These are phyloP conservation scores for Microcebus jonahi DNA, from an alignment of 2,113 vertebrate genomes.

Conservation along the genomic window DNA sequence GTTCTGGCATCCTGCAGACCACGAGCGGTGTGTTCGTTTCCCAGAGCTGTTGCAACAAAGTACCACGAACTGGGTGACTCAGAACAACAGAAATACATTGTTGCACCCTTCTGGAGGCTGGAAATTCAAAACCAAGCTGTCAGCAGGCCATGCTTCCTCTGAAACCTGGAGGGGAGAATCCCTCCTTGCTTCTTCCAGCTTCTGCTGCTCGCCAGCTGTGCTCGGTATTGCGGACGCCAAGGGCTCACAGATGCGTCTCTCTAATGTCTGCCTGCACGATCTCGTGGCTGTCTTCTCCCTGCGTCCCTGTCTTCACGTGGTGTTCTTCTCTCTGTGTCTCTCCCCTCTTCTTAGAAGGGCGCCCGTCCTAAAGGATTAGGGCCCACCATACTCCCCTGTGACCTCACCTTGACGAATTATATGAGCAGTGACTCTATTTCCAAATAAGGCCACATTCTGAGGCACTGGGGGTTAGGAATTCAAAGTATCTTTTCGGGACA, in stretches of 20 bases:
- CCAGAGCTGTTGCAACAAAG: not conserved
- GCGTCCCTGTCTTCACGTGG: accelerated
- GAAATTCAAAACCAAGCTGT: not conserved
- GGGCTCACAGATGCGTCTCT: not conserved
- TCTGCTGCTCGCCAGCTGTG: accelerated
- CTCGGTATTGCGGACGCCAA: too few relatives aligned
- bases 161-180: not conserved
- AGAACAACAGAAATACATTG: not conserved
- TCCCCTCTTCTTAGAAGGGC: not conserved
- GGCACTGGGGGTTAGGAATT: too few relatives aligned
- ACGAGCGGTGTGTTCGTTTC: not conserved
- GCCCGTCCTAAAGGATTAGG: too few relatives aligned
- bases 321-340: not conserved
- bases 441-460: not conserved
- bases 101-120: not conserved
- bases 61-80: not conserved
- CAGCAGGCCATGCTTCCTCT: accelerated
- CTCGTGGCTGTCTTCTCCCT: not conserved
- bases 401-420: not conserved
- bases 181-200: accelerated
- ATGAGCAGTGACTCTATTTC: not conserved
- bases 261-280: accelerated
- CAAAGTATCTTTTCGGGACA: not conserved
- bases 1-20: accelerated
- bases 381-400: not conserved